Evolutionary conservation across 2,888 invertebrate genomes (phyloP), one percentile per base, ranked within the genome.

Genomic region (Adelphocoris suturalis): DNA sequence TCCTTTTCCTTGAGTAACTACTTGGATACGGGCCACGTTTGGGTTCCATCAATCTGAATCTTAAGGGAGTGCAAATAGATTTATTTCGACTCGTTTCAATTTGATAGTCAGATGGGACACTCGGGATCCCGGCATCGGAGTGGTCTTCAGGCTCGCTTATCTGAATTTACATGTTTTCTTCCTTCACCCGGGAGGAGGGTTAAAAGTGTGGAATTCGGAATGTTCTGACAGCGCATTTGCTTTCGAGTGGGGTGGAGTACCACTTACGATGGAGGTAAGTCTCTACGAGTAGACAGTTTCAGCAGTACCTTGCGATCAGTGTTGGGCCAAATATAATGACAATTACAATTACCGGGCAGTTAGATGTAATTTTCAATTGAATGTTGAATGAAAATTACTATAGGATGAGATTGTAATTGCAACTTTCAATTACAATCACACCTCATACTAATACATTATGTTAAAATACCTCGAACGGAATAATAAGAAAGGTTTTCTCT

Each of bases 81-180:
- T 86, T 86, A 86, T 86, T 86, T 47, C 37, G 75, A 16, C 86
- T 86, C 86, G 86, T 86, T 86, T 86, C 86, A 75, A 86, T 86
- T 86, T 86, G 86, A 86, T 86, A 86, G 86, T 86, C 86, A 86
- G 75, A 86, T 75, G 46, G 86, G 48, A 48, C 85, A 61, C 57
- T 85, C 68, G 14, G 61, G 37, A 61, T 55, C 46, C n/a, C 76
- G 57, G 68, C 19, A 12, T 47, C 46, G 16, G 27, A 82, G 82
- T 82, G 48, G 82, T 52, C 52, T 52, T 14, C 47, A 47, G 16
- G 27, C 82, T 52, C 52, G 23, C 52, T 82, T 82, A 52, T 19
- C 55, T 27, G 47, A 78, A 78, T 78, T 78, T 78, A 78, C 78
- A 78, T 46, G 78, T 14, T 27, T 75, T 75, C 37, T 37, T 37